A percentile compares a stretch with the other conserved stretches of the same genome.
phyloP scores from a whole-genome alignment of 2,113 vertebrate species.

The Corythoichthys intestinalis region DNA sequence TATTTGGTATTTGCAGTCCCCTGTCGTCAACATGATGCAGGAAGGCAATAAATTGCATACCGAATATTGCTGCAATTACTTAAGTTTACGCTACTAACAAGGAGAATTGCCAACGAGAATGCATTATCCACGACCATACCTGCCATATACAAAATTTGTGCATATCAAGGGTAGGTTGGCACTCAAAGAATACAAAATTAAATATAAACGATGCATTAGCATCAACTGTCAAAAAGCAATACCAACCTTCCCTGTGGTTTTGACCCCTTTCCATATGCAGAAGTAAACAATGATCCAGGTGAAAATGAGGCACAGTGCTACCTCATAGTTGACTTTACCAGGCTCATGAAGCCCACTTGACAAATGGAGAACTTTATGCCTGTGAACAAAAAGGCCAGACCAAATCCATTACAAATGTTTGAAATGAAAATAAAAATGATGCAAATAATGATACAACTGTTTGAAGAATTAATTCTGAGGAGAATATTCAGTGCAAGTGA shows the following conservation, averaged over 20 bases:
- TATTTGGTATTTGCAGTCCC: too few species aligned
- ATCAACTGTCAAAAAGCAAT: not conserved
- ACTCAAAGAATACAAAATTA: not conserved
- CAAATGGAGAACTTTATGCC: conserved; percentile 84
- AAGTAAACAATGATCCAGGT: conserved; percentile 96
- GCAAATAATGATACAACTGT: not conserved
- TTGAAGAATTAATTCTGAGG: not conserved
- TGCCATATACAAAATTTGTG: not conserved
- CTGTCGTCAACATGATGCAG: too few species aligned
- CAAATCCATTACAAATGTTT: not conserved
- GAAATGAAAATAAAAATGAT: too few species aligned
- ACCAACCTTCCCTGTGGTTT: conserved; percentile 90
- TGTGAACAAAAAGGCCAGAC: conserved; percentile 35
- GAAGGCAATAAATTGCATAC: not conserved
- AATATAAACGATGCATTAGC: not conserved
- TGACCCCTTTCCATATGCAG: conserved; percentile 97
- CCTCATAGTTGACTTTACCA: conserved; percentile 85
- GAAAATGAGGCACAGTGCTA: conserved; percentile 86
- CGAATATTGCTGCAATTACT: not conserved
- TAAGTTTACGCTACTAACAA: not conserved
- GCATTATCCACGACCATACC: not conserved
- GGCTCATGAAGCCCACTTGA: conserved; percentile 80
- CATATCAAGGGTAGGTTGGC: not conserved
- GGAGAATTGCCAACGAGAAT: not conserved
- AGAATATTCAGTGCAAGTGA: too few species aligned